Conservation (phyloP, 2,113 vertebrate genomes). For the Chauna torquata region DNA sequence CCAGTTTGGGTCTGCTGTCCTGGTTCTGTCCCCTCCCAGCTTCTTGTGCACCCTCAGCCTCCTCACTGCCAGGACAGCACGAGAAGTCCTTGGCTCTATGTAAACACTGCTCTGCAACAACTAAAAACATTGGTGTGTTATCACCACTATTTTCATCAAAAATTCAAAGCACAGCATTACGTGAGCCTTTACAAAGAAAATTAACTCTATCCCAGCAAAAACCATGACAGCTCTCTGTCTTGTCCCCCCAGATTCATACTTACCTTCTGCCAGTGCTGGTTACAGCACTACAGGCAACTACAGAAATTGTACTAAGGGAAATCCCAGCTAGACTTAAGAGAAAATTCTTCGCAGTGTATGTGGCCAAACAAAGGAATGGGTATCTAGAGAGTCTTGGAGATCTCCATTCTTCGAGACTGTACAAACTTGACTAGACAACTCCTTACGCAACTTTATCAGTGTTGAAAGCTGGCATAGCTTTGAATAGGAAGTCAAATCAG, state of each 20-base stretch:
- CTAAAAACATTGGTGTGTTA: too few relatives aligned
- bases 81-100: too few relatives aligned
- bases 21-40: too few relatives aligned
- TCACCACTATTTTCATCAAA: too few relatives aligned
- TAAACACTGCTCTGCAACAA: too few relatives aligned
- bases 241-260: neutral
- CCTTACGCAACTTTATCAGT: neutral
- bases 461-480: neutral
- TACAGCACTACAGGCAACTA: neutral
- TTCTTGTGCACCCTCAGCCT: too few relatives aligned
- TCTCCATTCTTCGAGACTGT: neutral
- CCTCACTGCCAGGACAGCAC: too few relatives aligned
- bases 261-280: neutral
- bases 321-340: neutral
- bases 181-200: too few relatives aligned
- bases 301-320: neutral
- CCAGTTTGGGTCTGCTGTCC: too few relatives aligned
- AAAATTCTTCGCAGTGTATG: neutral
- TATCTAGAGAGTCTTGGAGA: neutral
- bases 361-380: neutral
- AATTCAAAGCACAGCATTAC: too few relatives aligned
- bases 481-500: neutral
- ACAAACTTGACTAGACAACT: neutral
- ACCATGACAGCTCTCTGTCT: too few relatives aligned
- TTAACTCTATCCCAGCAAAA: too few relatives aligned